Conservation (phyloP, 2,888 invertebrate species). For the Acanthosepion esculentum region DNA sequence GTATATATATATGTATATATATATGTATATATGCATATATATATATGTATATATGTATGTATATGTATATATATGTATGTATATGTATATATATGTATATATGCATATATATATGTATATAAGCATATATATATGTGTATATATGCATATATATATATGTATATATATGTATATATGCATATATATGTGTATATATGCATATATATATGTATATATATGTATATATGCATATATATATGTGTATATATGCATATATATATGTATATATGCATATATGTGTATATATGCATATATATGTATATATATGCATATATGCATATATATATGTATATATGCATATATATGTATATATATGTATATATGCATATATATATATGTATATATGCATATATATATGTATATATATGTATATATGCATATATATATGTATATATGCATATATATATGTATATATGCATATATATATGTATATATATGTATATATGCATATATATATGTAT, state of each 20-base stretch:
- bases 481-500: neutral
- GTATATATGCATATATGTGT: neutral
- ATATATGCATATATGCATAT: neutral
- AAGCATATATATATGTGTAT: neutral
- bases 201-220: conserved; percentile 14
- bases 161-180: neutral
- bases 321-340: neutral
- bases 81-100: neutral
- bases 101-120: neutral
- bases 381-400: neutral
- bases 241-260: neutral
- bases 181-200: neutral
- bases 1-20: neutral
- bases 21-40: neutral
- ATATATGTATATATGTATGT: neutral
- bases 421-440: neutral
- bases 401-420: neutral
- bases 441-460: neutral
- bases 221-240: neutral
- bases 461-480: neutral
- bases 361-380: no score
- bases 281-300: neutral
- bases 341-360: neutral
- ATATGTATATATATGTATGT: neutral
- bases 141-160: conserved; percentile 25